Evolutionary conservation across 1,140 invertebrate species (phyloP).

Genomic region (Brachionus angularis): DNA sequence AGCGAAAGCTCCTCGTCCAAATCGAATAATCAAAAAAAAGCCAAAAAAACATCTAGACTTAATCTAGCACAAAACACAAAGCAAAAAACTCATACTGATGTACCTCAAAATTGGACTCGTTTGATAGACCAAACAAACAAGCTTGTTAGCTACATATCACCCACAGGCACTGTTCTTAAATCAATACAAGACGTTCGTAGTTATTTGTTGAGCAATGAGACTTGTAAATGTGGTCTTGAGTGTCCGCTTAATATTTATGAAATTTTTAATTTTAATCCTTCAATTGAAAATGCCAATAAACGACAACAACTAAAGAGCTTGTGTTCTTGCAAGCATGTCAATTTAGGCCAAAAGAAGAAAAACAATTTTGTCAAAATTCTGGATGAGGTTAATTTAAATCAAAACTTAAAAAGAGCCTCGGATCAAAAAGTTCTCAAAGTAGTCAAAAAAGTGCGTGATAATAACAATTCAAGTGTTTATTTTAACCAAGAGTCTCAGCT

Average conservation of each 20-base stretch:
- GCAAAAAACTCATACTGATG: neutral
- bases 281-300: neutral
- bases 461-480: too few species aligned
- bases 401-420: conserved; percentile 1
- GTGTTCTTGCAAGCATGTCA: conserved; percentile 1
- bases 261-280: conserved; percentile 25
- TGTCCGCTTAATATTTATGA: conserved; percentile 32
- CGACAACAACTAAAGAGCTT: neutral
- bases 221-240: conserved; percentile 42
- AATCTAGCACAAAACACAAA: neutral
- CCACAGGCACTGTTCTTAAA: neutral
- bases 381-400: conserved; percentile 26
- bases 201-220: conserved; percentile 26
- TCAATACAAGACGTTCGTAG: conserved; percentile 14
- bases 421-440: too few species aligned
- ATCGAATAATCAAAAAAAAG: neutral
- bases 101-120: neutral
- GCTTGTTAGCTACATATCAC: neutral
- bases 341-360: neutral
- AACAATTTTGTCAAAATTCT: conserved; percentile 34
- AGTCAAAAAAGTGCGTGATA: too few species aligned
- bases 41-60: neutral
- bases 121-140: neutral
- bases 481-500: too few species aligned
- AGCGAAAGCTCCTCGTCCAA: neutral